Evolutionary conservation across 2,113 vertebrate species (phyloP).

Genomic region (Lasiurus borealis): DNA sequence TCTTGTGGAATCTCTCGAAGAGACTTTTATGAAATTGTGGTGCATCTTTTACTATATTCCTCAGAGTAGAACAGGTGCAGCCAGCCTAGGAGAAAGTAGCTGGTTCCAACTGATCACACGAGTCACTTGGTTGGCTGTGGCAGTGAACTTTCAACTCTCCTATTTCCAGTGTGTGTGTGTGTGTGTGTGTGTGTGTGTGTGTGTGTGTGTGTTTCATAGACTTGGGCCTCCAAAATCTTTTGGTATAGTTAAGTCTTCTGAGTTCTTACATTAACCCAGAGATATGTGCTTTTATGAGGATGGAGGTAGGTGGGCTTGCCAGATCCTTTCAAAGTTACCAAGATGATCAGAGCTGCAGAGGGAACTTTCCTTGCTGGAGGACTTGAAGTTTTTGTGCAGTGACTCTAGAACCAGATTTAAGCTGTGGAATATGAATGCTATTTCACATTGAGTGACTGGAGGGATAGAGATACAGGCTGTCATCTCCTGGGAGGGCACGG

Average conservation of each 20-base stretch:
- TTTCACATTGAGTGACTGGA: not conserved
- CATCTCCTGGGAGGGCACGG: not conserved
- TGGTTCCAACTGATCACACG: not conserved
- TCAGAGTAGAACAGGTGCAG: slow-evolving; percentile 30
- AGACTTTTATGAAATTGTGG: slow-evolving; percentile 11
- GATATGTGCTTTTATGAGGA: not conserved
- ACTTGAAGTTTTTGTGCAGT: not conserved
- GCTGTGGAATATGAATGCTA: not conserved
- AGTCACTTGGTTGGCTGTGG: not conserved
- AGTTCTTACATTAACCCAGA: slow-evolving; percentile 1
- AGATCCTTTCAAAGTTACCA: not conserved
- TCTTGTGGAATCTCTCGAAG: slow-evolving; percentile 54
- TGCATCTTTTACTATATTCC: not conserved
- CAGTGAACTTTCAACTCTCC: not conserved
- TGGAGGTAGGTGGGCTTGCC: not conserved
- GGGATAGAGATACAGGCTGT: not conserved
- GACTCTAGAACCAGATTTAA: not conserved
- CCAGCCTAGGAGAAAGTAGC: slow-evolving; percentile 6
- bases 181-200: not conserved
- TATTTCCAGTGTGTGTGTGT: not conserved
- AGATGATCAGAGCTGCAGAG: slow-evolving; percentile 24
- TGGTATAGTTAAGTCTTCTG: not conserved
- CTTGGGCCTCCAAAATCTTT: not conserved
- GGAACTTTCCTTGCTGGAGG: not conserved
- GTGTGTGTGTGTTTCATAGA: not conserved